Conservation (phyloP, 2,888 invertebrate species). For the Euzophera pinguis region DNA sequence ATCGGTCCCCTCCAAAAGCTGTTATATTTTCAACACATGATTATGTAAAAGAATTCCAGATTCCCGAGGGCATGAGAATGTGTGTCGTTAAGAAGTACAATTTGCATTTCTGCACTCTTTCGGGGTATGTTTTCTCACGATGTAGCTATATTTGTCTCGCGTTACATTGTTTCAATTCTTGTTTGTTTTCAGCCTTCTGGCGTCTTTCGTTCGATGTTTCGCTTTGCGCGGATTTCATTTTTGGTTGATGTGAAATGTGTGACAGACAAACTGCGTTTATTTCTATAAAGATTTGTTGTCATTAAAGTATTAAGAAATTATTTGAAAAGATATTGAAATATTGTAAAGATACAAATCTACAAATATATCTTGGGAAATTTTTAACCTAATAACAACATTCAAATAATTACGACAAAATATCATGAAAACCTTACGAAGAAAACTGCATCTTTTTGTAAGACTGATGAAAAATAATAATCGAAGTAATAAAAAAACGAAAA, state of each 20-base stretch:
- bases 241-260: not conserved
- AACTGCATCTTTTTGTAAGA: slow-evolving; percentile 16
- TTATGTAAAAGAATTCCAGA: slow-evolving; percentile 77
- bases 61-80: slow-evolving; percentile 62
- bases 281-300: not conserved
- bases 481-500: slow-evolving; percentile 27
- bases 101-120: slow-evolving; percentile 66
- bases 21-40: slow-evolving; percentile 78
- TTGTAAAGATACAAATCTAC: too few relatives aligned
- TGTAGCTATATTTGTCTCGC: slow-evolving; percentile 28
- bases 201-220: not conserved
- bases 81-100: slow-evolving; percentile 70
- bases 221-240: not conserved
- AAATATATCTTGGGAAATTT: too few relatives aligned
- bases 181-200: slow-evolving; percentile 4
- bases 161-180: slow-evolving; percentile 19
- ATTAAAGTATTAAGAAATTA: too few relatives aligned
- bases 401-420: too few relatives aligned
- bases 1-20: slow-evolving; percentile 65
- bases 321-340: too few relatives aligned
- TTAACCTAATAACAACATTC: too few relatives aligned
- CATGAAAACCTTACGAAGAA: too few relatives aligned
- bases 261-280: not conserved
- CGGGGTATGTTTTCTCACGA: slow-evolving; percentile 55
- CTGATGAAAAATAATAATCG: slow-evolving; percentile 17